Conservation (phyloP, 1,140 invertebrate species). For the Drosophila dunni region DNA sequence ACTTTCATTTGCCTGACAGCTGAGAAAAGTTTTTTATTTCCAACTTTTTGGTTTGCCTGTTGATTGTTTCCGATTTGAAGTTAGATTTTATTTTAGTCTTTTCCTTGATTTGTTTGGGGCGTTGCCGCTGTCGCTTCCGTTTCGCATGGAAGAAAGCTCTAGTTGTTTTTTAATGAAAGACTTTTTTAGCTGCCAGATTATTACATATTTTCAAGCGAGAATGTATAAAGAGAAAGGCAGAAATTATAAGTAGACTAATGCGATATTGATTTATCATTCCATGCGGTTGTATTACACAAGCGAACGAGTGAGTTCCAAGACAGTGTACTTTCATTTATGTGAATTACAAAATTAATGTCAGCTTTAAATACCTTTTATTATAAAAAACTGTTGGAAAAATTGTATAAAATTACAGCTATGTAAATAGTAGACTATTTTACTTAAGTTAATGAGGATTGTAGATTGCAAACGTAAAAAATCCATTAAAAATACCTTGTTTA, state of each 20-base stretch:
- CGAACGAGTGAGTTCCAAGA: too few species aligned
- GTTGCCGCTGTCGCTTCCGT: conserved; percentile 54
- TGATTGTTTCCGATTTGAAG: conserved; percentile 35
- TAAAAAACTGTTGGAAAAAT: too few species aligned
- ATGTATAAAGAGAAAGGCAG: conserved; percentile 26
- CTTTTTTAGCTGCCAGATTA: conserved; percentile 20
- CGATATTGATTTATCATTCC: conserved; percentile 8
- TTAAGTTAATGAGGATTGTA: too few species aligned
- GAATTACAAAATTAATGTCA: too few species aligned
- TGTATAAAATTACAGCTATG: too few species aligned
- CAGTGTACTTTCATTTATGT: too few species aligned
- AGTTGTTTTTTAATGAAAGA: conserved; percentile 7
- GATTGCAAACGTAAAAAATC: too few species aligned
- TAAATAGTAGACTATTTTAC: too few species aligned
- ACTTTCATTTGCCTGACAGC: conserved; percentile 62
- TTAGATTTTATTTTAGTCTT: conserved; percentile 27
- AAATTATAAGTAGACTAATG: conserved; percentile 5
- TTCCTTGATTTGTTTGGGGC: conserved; percentile 38
- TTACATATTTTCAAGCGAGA: conserved; percentile 1
- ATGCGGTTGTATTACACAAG: background rate
- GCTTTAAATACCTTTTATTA: too few species aligned
- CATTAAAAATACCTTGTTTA: too few species aligned
- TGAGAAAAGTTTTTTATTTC: conserved; percentile 27
- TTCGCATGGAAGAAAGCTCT: conserved; percentile 15
- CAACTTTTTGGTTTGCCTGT: conserved; percentile 6